Evolutionary conservation across 2,113 vertebrate species (phyloP).

Genomic region (Pandion haliaetus): DNA sequence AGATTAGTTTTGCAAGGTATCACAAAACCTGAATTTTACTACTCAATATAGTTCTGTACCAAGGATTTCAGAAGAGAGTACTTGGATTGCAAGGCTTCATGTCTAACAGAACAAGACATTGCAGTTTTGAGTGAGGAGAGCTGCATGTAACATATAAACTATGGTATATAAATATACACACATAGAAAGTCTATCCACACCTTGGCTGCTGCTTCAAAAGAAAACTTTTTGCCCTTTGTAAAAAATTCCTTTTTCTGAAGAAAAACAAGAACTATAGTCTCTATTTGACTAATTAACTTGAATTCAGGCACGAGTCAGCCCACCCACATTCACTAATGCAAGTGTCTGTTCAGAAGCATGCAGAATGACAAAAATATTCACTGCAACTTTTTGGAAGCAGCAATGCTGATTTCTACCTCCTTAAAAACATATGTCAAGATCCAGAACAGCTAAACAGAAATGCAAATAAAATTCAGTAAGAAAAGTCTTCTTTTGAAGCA

Average conservation of each 20-base stretch:
- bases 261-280: not conserved
- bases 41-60: not conserved
- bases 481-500: not conserved
- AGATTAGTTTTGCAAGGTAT: not conserved
- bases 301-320: not conserved
- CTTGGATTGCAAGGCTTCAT: not conserved
- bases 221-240: not conserved
- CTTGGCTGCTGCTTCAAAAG: not conserved
- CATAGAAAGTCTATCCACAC: not conserved
- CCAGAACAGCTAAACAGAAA: constrained; percentile 15
- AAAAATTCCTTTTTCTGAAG: not conserved
- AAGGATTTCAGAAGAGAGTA: not conserved
- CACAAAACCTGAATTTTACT: not conserved
- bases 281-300: constrained; percentile 2
- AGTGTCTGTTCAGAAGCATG: constrained; percentile 24
- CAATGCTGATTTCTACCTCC: constrained; percentile 8
- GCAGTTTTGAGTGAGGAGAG: not conserved
- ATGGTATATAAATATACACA: not conserved
- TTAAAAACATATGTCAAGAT: not conserved
- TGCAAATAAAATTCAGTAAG: not conserved
- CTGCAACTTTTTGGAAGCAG: constrained; percentile 19
- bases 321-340: not conserved
- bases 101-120: not conserved
- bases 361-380: constrained; percentile 9
- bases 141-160: not conserved